Evolutionary conservation across 2,113 vertebrate species (phyloP), one percentile per base, ranked within the genome.

Genomic region (Phocoena sinus): DNA sequence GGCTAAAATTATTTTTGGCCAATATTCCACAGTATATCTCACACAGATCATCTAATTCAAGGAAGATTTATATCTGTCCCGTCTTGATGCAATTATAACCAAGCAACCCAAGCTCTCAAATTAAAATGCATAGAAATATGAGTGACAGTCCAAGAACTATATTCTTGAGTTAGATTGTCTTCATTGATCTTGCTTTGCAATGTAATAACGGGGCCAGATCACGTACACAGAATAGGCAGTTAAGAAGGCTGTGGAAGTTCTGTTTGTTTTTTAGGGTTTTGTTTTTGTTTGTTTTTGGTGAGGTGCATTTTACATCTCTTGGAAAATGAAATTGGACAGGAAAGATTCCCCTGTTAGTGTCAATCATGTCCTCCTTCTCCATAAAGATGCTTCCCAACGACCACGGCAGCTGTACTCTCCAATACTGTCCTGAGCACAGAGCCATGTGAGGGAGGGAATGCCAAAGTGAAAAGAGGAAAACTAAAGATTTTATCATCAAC

Each of bases 31-130:
- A 95, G 26, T 77, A 2, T 86, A 91, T 84, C 38, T 91, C 53
- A 93, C 33, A 93, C 14, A 91, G 68, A 91, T 81, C 26, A 95
- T 80, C 62, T 84, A 93, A 97, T 82, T 96, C 77, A 93, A 89
- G 31, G 63, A 94, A 89, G n/a, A 91, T 87, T 90, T 94, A 28
- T 76, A 15, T 87, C 17, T 87, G 13, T 88, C 63, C 14, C 28
- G 26, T 93, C 50, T 88, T 90, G 31, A 80, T 73, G 14, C 26
- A 90, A 84, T 94, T 90, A 89, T 81, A 95, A 90, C 38, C 44
- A 92, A 60, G 47, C 79, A 85, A 74, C 56, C 17, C 33, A 90
- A 94, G 56, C 44, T 86, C 33, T 86, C 83, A 94, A 89, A 94
- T 96, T 82, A 94, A 95, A 95, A 84, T 95, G 67, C 26, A 56